Evolutionary conservation across 2,888 invertebrate species (phyloP).

Genomic region (Diabrotica balteata): DNA sequence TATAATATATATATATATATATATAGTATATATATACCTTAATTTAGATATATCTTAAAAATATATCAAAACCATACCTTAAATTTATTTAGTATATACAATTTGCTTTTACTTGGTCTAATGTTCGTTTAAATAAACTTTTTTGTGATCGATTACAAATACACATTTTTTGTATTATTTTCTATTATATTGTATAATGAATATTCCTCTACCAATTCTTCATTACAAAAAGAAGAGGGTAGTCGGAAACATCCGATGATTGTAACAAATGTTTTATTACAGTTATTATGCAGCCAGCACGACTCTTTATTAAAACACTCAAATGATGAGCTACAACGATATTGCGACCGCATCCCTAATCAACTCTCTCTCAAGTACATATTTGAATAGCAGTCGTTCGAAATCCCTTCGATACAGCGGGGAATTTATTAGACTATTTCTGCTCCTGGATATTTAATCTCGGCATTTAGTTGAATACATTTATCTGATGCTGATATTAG

Average conservation of each 20-base stretch:
- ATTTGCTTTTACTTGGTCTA: no score
- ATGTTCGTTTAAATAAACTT: no score
- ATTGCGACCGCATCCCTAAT: conserved; percentile 41
- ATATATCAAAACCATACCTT: no score
- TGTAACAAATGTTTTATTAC: conserved; percentile 52
- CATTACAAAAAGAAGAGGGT: no score
- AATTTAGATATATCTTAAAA: no score
- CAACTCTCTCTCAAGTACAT: conserved; percentile 34
- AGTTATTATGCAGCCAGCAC: conserved; percentile 48
- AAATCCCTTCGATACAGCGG: conserved; percentile 25
- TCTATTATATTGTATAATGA: no score
- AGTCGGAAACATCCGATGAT: conserved; percentile 27
- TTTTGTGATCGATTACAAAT: no score
- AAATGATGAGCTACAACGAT: conserved; percentile 38
- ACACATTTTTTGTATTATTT: no score
- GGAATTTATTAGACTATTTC: conserved; percentile 28
- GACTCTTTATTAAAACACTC: conserved; percentile 51
- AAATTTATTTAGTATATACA: no score
- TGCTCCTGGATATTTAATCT: conserved; percentile 21
- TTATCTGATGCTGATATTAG: conserved; percentile 13
- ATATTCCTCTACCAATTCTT: no score
- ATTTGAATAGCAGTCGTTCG: conserved; percentile 38
- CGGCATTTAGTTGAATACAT: neutral
- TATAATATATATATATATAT: no score
- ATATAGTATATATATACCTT: no score